Evolutionary conservation across 2,888 invertebrate species (phyloP), one percentile per base, ranked within the genome.

Genomic region (Aplocera efformata): DNA sequence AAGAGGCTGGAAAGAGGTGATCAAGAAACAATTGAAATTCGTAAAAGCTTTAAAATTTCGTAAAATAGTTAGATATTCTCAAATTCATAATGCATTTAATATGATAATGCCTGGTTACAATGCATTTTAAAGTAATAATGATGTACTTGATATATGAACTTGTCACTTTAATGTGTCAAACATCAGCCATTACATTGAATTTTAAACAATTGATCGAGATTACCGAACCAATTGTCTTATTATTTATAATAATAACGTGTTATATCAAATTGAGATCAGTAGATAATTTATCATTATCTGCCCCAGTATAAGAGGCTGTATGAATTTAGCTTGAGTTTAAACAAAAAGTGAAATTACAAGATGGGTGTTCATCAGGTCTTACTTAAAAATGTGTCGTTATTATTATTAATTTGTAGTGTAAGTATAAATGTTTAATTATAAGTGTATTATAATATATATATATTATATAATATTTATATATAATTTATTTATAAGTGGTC

Each of bases 181-280:
- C 30, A 30, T 13, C 33, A 26, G 8, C 9, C 23, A 1, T 22
- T 22, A 6, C 7, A 38, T 32, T 43, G 35, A 35, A 32, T 8
- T 34, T 3, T 11, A n/a, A 35, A 36, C 44, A 40, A 40, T 40
- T n/a, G 22, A n/a, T n/a, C 34, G 23, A 48, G 51, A 53, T 54
- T 50, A 31, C 5, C 28, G 36, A 42, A 43, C 60, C 63, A 59
- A 60, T 67, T 58, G 32, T 52, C 44, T 47, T 58, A 60, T 6
- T 48, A 26, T n/a, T n/a, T n/a, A n/a, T n/a, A n/a, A n/a, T n/a
- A n/a, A n/a, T 42, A 53, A 65, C 59, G 63, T 65, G 67, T 39
- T 51, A 38, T 61, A 69, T 67, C 68, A 40, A 22, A 36, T 30
- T 27, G 24, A 44, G 29, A 53, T 53, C 25, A 40, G 7, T 10